Percentiles rank a stretch among this genome's conserved stretches.
Conservation (phyloP, 64 coral and sea anemone genomes). For the Catalaphyllia jardinei region DNA sequence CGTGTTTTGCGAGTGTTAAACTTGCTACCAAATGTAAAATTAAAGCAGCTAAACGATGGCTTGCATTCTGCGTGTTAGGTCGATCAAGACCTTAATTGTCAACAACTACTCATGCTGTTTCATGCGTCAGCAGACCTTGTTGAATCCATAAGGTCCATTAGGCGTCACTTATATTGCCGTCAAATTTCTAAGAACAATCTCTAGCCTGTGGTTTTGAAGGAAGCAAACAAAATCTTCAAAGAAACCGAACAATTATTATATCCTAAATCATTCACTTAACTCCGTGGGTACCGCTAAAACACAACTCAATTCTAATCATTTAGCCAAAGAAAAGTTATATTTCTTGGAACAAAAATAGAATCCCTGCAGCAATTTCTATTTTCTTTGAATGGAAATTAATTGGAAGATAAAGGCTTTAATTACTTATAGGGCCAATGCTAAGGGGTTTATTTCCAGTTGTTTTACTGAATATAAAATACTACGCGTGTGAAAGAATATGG, state of each 20-base stretch:
- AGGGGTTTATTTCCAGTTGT: not conserved
- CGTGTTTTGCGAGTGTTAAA: no score
- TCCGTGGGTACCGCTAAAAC: not conserved
- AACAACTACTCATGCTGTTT: not conserved
- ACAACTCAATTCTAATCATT: slow-evolving; percentile 18
- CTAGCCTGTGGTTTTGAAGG: not conserved
- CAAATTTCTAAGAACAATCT: not conserved
- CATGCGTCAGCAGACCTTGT: not conserved
- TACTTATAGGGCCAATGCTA: not conserved
- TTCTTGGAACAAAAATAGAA: not conserved
- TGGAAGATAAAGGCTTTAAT: slow-evolving; percentile 10
- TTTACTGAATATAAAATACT: not conserved
- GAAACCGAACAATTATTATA: slow-evolving; percentile 12
- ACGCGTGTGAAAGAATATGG: not conserved
- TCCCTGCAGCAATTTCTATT: not conserved
- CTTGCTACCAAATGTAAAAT: no score
- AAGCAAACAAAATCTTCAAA: slow-evolving; percentile 20
- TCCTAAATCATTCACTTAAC: not conserved
- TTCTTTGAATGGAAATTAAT: slow-evolving; percentile 4
- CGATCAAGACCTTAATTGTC: not conserved
- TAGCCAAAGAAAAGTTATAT: not conserved
- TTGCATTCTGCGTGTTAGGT: no score
- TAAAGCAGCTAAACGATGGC: no score
- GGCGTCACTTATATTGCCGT: not conserved
- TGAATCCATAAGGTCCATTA: not conserved